phyloP scores from a whole-genome alignment of 2,113 vertebrate genomes.

The Lichenostomus cassidix region DNA sequence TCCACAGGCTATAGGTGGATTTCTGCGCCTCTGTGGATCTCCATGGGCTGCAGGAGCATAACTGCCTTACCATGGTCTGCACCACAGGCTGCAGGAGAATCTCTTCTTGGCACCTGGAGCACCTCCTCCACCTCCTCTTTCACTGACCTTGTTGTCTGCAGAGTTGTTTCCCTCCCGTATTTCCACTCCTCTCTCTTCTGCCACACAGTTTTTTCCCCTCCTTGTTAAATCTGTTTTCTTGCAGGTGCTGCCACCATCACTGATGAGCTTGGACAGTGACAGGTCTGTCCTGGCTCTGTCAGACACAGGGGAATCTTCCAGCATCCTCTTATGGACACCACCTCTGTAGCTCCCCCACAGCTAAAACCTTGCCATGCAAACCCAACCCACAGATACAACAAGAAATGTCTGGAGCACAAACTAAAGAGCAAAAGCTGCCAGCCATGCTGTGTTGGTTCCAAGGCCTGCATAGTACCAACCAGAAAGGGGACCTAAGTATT shows the following conservation, averaged over 20 bases:
- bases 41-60: not conserved
- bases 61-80: not conserved
- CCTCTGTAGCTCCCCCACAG: not conserved
- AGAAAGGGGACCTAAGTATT: not conserved
- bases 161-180: not conserved
- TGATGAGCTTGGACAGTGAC: not conserved
- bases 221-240: not conserved
- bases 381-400: not conserved
- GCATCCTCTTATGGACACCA: too few relatives aligned
- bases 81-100: not conserved
- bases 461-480: not conserved
- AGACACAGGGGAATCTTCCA: not conserved
- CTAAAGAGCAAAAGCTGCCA: not conserved
- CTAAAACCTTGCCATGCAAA: not conserved
- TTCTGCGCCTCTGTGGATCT: not conserved
- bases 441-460: fast-evolving
- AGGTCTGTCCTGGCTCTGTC: not conserved
- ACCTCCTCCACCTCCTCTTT: not conserved
- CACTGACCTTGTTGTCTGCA: not conserved
- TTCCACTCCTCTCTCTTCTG: not conserved
- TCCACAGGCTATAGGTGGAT: not conserved
- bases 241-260: not conserved
- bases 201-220: fast-evolving
- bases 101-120: not conserved
- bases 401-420: not conserved